These are phyloP conservation scores for Sisyra terminalis DNA, from an alignment of 2,888 invertebrate genomes.

Conservation along the genomic window DNA sequence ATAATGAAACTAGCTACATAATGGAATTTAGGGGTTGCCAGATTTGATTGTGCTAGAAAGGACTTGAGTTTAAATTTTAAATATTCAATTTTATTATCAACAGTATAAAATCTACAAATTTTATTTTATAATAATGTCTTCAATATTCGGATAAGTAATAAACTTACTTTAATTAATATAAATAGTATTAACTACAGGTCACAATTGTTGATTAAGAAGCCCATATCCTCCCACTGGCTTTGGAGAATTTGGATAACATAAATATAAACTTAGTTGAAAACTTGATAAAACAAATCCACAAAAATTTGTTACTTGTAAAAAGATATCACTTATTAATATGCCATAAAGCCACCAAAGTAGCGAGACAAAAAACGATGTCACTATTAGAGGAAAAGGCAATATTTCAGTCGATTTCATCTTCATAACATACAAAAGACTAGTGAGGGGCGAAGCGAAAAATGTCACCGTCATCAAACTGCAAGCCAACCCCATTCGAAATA, in stretches of 20 bases:
- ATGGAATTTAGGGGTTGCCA: no score
- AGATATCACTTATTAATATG: conserved; percentile 54
- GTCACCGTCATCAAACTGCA: conserved; percentile 60
- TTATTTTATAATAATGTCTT: background rate
- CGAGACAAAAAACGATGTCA: conserved; percentile 67
- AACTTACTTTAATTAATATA: background rate
- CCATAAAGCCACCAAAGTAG: conserved; percentile 79
- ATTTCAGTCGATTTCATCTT: conserved; percentile 65
- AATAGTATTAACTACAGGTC: background rate
- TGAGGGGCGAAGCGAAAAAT: conserved; percentile 70
- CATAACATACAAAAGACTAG: conserved; percentile 64
- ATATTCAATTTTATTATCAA: background rate
- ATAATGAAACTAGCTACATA: no score
- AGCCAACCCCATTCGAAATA: conserved; percentile 44
- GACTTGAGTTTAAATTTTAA: background rate
- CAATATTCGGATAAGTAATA: background rate
- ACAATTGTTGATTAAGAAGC: conserved; percentile 6
- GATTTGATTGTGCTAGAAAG: no score
- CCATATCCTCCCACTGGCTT: conserved; percentile 10
- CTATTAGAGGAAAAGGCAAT: conserved; percentile 74
- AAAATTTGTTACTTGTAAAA: conserved; percentile 70
- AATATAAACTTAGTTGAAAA: conserved; percentile 60
- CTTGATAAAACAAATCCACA: conserved; percentile 57
- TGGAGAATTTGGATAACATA: conserved; percentile 43
- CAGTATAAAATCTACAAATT: background rate